Evolutionary conservation across 1,140 invertebrate genomes (phyloP).

Genomic region (Lepidurus couesii): DNA sequence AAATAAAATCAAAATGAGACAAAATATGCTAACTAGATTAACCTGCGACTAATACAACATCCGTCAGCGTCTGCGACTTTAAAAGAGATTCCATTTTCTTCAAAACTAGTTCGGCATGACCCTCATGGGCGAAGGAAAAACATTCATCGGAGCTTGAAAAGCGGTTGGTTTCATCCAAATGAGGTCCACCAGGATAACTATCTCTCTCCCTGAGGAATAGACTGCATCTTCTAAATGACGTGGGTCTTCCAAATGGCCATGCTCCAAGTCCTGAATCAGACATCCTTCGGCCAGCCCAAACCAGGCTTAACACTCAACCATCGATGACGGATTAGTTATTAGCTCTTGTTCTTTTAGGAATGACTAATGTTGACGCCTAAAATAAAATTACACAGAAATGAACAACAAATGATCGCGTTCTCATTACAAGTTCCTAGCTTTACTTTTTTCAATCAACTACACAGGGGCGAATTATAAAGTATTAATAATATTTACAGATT

Average conservation of each 20-base stretch:
- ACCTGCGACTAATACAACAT: conserved; percentile 35
- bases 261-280: neutral
- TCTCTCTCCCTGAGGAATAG: neutral
- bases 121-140: conserved; percentile 28
- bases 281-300: neutral
- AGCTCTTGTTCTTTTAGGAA: neutral
- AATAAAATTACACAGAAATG: no score
- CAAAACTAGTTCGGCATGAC: conserved; percentile 30
- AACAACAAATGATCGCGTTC: no score
- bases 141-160: conserved; percentile 16
- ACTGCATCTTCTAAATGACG: neutral
- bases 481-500: no score
- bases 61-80: conserved; percentile 26
- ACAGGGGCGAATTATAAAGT: no score
- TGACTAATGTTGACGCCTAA: no score
- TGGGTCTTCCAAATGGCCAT: neutral
- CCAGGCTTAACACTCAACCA: neutral
- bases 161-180: conserved; percentile 22
- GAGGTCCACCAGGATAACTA: conserved; percentile 10
- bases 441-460: no score
- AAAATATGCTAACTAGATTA: neutral
- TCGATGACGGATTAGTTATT: conserved; percentile 5
- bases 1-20: conserved; percentile 40
- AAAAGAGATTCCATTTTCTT: conserved; percentile 32
- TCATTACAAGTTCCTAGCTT: no score